Percentiles rank a stretch among this genome's conserved stretches.
These are phyloP conservation scores for Rhagoletis zephyria DNA, from an alignment of 1,140 invertebrate genomes.

Conservation along the genomic window DNA sequence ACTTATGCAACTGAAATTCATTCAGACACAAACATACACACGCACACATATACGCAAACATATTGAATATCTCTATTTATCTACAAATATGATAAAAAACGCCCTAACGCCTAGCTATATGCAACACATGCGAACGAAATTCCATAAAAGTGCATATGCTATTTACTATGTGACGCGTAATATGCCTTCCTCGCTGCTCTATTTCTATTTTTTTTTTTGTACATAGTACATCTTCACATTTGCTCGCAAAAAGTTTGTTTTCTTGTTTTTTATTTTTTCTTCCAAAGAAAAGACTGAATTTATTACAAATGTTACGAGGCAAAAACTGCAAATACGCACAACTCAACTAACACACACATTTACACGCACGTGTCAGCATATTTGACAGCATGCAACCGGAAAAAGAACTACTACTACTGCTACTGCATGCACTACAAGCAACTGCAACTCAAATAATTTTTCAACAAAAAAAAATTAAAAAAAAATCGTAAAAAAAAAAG, in stretches of 20 bases:
- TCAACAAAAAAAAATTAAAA: not conserved
- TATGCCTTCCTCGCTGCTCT: not conserved
- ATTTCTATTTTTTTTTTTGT: not conserved
- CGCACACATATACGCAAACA: too few species aligned
- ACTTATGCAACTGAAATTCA: not conserved
- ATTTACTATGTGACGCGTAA: constrained; percentile 29
- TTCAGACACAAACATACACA: not conserved
- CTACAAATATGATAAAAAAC: constrained; percentile 7
- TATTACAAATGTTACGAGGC: constrained; percentile 24
- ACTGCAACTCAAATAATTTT: not conserved
- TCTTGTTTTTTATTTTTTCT: too few species aligned
- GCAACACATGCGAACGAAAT: not conserved
- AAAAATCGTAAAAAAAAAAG: not conserved
- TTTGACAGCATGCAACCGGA: constrained; percentile 48
- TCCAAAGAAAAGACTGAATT: not conserved
- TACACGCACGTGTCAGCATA: constrained; percentile 23
- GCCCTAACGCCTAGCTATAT: constrained; percentile 17
- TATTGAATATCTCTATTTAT: constrained; percentile 14
- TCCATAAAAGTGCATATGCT: not conserved
- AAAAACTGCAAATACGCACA: not conserved
- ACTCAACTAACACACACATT: not conserved
- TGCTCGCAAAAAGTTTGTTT: too few species aligned
- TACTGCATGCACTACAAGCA: constrained; percentile 6
- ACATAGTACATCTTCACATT: too few species aligned
- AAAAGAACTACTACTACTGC: constrained; percentile 28